These are phyloP conservation scores for Anorthoa munda DNA, from an alignment of 2,888 invertebrate species.

Conservation along the genomic window DNA sequence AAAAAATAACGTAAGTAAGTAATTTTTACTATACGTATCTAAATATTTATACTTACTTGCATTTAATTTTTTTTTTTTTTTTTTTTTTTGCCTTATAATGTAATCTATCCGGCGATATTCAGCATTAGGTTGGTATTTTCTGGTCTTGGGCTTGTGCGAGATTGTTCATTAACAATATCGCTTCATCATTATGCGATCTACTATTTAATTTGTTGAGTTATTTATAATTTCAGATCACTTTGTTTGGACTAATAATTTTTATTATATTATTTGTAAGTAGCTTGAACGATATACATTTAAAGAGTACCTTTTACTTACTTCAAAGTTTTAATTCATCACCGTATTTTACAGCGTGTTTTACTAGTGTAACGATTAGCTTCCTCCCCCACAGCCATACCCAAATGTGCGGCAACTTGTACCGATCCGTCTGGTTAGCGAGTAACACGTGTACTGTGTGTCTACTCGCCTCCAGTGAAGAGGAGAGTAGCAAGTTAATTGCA, in stretches of 20 bases:
- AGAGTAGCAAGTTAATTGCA: constrained; percentile 71
- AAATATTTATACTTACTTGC: no score
- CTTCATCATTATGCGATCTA: no score
- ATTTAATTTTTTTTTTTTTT: no score
- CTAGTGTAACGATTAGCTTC: constrained; percentile 5
- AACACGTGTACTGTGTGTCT: constrained; percentile 48
- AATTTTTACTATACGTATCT: not conserved
- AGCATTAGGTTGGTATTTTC: no score
- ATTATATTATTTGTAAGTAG: not conserved
- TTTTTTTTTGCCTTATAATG: no score
- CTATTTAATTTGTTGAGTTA: not conserved
- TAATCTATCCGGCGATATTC: no score
- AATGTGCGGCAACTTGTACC: constrained; percentile 19
- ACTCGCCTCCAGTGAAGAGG: constrained; percentile 46
- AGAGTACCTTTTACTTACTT: no score
- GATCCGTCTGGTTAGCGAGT: constrained; percentile 11
- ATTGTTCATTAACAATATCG: no score
- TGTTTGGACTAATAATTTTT: not conserved
- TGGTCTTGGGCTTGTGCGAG: no score
- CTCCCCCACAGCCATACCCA: not conserved
- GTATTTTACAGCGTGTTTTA: not conserved
- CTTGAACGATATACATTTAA: not conserved
- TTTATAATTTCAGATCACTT: not conserved
- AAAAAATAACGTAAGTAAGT: not conserved
- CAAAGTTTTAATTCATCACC: not conserved